These are phyloP conservation scores for Enteromius afrohamiltoni DNA, from an alignment of 2,797 vertebrate species.

Conservation along the genomic window DNA sequence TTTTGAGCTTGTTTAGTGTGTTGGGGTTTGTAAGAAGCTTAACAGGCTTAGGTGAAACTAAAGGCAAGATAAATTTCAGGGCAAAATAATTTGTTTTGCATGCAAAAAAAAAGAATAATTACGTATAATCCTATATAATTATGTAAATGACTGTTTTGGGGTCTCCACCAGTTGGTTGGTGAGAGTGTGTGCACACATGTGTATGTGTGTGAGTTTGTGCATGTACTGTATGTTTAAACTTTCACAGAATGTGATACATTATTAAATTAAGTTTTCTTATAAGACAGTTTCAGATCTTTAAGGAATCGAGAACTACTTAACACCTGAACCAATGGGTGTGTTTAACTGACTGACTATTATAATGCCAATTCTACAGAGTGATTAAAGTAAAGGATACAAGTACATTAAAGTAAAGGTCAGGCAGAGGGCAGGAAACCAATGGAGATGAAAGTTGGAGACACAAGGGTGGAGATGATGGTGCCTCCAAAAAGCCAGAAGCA, in stretches of 20 bases:
- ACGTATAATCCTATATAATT: conserved; percentile 73
- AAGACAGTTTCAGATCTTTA: neutral
- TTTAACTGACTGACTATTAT: neutral
- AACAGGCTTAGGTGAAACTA: conserved; percentile 72
- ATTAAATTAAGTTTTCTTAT: neutral
- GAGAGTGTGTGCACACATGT: conserved; percentile 1
- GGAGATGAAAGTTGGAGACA: neutral
- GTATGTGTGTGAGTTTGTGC: no score
- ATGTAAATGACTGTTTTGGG: conserved; percentile 52
- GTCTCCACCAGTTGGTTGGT: conserved; percentile 7
- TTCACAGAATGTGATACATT: neutral
- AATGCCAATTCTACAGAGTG: neutral
- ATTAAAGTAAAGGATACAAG: neutral
- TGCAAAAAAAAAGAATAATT: conserved; percentile 71
- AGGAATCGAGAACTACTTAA: neutral
- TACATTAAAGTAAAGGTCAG: neutral
- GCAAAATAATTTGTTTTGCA: conserved; percentile 72
- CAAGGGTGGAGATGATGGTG: neutral
- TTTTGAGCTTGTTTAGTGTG: no score
- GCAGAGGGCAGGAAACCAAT: neutral
- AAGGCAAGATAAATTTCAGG: conserved; percentile 52
- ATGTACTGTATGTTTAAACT: neutral
- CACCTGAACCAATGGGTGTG: neutral
- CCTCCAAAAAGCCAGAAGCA: neutral
- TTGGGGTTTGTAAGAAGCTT: conserved; percentile 45